Conservation (phyloP, 2,797 vertebrate genomes). For the Protonibea diacanthus region DNA sequence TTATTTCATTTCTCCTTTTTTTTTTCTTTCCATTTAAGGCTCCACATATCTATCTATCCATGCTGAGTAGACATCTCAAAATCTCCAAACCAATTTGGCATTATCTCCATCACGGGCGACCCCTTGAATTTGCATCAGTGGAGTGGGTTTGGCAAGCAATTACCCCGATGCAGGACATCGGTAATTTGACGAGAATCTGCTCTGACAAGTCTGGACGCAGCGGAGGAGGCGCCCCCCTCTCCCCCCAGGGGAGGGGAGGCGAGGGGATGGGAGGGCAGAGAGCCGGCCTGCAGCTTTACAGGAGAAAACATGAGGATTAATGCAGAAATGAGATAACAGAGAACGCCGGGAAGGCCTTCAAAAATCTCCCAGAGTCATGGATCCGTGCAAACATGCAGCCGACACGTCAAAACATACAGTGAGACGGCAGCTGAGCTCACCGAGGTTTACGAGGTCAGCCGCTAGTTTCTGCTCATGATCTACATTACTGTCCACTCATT, state of each 20-base stretch:
- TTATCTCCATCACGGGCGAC: constrained; percentile 82
- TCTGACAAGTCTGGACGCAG: constrained; percentile 80
- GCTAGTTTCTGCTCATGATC: background rate
- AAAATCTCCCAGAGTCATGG: constrained; percentile 43
- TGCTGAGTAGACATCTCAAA: constrained; percentile 77
- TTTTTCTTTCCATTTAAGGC: constrained; percentile 49
- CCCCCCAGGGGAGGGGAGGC: background rate
- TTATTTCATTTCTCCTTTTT: constrained; percentile 62
- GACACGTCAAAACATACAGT: constrained; percentile 58
- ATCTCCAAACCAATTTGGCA: constrained; percentile 81
- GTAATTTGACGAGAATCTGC: constrained; percentile 79
- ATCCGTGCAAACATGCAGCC: constrained; percentile 63
- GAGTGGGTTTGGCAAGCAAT: constrained; percentile 85
- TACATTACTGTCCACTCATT: no score
- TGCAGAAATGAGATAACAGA: constrained; percentile 22
- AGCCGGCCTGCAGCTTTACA: constrained; percentile 39
- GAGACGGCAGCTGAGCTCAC: constrained; percentile 15
- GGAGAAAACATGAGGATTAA: constrained; percentile 44
- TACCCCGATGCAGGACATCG: constrained; percentile 82
- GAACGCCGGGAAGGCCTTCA: background rate
- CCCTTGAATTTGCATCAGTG: constrained; percentile 81
- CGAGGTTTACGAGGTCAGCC: constrained; percentile 18
- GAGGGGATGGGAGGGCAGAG: constrained; percentile 20
- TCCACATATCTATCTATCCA: constrained; percentile 71
- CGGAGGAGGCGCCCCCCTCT: constrained; percentile 54